A percentile compares a stretch with the other conserved stretches of the same genome.
Conservation (phyloP, 2,113 vertebrate genomes). For the Myrmecophaga tridactyla region DNA sequence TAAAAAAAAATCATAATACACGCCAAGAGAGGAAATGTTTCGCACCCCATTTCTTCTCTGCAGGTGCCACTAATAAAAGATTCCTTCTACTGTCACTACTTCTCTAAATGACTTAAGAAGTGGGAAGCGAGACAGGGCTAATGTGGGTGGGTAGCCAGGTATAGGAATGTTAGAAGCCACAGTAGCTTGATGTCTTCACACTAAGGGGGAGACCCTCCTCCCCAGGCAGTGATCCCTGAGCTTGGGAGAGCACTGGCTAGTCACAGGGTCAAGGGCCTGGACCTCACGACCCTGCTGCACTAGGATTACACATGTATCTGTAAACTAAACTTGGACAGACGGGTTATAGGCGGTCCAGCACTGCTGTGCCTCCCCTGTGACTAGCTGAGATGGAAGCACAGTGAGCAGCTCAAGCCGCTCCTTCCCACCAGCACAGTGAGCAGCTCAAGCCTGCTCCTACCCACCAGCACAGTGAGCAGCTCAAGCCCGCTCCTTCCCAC, state of each 20-base stretch:
- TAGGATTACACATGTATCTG: neutral
- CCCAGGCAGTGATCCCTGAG: neutral
- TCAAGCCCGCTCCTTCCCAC: too few relatives aligned
- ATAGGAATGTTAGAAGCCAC: neutral
- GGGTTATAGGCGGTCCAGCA: too few relatives aligned
- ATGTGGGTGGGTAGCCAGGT: neutral
- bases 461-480: neutral
- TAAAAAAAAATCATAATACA: neutral
- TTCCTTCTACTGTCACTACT: neutral
- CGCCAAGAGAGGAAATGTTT: neutral
- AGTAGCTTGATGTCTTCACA: neutral
- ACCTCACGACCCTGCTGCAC: neutral
- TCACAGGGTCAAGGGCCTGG: neutral
- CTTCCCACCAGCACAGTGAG: neutral
- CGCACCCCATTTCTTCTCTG: neutral
- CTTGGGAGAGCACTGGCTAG: neutral
- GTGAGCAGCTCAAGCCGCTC: neutral
- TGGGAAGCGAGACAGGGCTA: neutral
- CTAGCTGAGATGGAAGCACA: neutral
- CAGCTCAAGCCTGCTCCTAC: too few relatives aligned
- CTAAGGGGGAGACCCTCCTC: neutral
- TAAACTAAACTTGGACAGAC: neutral
- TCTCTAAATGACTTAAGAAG: neutral
- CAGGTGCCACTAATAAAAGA: neutral
- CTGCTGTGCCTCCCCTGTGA: neutral